These are phyloP conservation scores for Anthoptus insignis DNA, from an alignment of 2,888 invertebrate genomes.

Conservation along the genomic window DNA sequence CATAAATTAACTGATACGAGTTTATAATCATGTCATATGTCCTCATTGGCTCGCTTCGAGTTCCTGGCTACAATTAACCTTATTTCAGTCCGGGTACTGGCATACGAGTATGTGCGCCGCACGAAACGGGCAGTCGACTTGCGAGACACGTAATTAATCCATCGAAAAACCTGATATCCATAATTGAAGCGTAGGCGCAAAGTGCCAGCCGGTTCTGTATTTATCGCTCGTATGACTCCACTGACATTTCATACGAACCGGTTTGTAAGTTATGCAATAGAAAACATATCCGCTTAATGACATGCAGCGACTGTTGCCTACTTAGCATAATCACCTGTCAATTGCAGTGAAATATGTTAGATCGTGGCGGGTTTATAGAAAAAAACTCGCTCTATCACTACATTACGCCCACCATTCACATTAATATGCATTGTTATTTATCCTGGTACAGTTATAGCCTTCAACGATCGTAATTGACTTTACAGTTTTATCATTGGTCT, in stretches of 20 bases:
- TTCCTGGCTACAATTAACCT: slow-evolving; percentile 57
- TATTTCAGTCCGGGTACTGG: slow-evolving; percentile 54
- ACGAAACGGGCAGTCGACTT: slow-evolving; percentile 60
- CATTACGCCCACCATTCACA: slow-evolving; percentile 26
- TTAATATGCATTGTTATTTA: slow-evolving; percentile 28
- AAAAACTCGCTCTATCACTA: slow-evolving; percentile 28
- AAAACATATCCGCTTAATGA: slow-evolving; percentile 71
- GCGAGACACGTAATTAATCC: slow-evolving; percentile 63
- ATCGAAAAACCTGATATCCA: slow-evolving; percentile 62
- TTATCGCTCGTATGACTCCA: slow-evolving; percentile 65
- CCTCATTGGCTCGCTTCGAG: slow-evolving; percentile 49
- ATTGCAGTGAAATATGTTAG: slow-evolving; percentile 58
- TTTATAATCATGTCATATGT: slow-evolving; percentile 28
- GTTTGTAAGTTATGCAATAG: slow-evolving; percentile 80
- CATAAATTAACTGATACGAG: slow-evolving; percentile 18
- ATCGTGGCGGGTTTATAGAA: slow-evolving; percentile 37
- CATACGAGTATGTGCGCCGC: slow-evolving; percentile 54
- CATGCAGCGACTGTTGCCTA: slow-evolving; percentile 62
- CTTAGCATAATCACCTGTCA: slow-evolving; percentile 76
- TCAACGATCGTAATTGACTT: slow-evolving; percentile 2
- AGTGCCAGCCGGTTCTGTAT: slow-evolving; percentile 70
- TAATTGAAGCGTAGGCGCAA: slow-evolving; percentile 66
- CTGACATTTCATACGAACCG: slow-evolving; percentile 76
- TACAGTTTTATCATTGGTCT: slow-evolving; percentile 11
- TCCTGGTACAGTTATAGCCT: slow-evolving; percentile 32